Conservation (phyloP, 2,888 invertebrate genomes). For the Nomada fucata region DNA sequence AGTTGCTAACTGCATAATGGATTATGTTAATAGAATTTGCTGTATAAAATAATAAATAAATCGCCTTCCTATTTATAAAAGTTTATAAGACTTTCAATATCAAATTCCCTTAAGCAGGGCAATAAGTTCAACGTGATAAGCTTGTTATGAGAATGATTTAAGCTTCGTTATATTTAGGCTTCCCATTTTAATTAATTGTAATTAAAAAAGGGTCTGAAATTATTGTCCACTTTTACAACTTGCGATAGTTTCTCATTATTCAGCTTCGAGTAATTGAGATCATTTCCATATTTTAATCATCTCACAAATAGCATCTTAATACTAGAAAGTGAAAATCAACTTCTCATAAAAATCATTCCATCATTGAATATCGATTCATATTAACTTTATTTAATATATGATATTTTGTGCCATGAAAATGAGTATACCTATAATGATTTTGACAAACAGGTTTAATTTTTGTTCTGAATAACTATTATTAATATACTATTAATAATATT, state of each 20-base stretch:
- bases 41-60: constrained; percentile 11
- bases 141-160: constrained; percentile 46
- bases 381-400: constrained; percentile 14
- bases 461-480: constrained; percentile 3
- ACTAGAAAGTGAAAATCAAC: neutral
- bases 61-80: constrained; percentile 41
- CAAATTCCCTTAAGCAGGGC: neutral
- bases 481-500: too few species aligned
- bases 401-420: constrained; percentile 2
- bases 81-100: neutral
- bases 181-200: constrained; percentile 31
- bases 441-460: constrained; percentile 2
- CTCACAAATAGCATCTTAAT: constrained; percentile 6
- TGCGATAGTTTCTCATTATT: constrained; percentile 32
- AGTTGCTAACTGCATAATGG: constrained; percentile 57
- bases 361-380: constrained; percentile 1
- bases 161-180: constrained; percentile 38
- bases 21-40: constrained; percentile 41
- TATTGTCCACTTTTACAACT: constrained; percentile 19
- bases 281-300: constrained; percentile 27
- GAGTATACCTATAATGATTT: constrained; percentile 1
- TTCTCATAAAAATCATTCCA: constrained; percentile 6
- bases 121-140: constrained; percentile 20
- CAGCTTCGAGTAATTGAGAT: constrained; percentile 20
- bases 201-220: constrained; percentile 14